Conservation (phyloP, 2,888 invertebrate genomes). For the Eupithecia vulgata region DNA sequence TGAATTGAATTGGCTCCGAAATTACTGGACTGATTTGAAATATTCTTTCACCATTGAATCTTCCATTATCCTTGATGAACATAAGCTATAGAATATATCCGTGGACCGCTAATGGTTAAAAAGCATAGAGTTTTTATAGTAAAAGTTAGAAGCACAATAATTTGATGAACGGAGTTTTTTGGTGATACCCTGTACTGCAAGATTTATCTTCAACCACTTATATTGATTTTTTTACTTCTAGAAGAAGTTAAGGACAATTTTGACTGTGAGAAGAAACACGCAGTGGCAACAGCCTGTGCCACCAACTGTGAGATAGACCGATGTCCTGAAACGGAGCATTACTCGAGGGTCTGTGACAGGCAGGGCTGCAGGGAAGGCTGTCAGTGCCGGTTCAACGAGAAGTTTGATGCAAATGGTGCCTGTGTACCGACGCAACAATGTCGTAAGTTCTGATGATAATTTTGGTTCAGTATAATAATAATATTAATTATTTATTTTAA, state of each 20-base stretch:
- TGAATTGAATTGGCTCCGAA: too few relatives aligned
- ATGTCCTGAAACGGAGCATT: constrained; percentile 40
- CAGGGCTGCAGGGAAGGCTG: constrained; percentile 37
- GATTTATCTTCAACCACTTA: neutral
- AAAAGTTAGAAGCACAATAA: neutral
- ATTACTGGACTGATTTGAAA: too few relatives aligned
- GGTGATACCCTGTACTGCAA: neutral
- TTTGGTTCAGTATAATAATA: too few relatives aligned
- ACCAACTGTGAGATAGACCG: constrained; percentile 36
- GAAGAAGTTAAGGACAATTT: neutral
- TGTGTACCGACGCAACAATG: constrained; percentile 41
- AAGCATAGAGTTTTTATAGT: too few relatives aligned
- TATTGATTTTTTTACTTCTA: neutral
- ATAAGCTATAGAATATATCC: too few relatives aligned
- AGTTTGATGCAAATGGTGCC: constrained; percentile 41
- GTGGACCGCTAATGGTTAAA: too few relatives aligned
- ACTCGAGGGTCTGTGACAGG: constrained; percentile 25
- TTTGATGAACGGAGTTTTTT: neutral
- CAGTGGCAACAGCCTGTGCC: constrained; percentile 43
- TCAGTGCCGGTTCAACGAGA: constrained; percentile 45
- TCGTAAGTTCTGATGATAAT: constrained; percentile 34
- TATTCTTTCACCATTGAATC: too few relatives aligned
- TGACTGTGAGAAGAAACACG: constrained; percentile 27
- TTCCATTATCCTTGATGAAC: too few relatives aligned
- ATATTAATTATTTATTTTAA: too few relatives aligned